Evolutionary conservation across 1,140 invertebrate species (phyloP).

Genomic region (Megalopta genalis): DNA sequence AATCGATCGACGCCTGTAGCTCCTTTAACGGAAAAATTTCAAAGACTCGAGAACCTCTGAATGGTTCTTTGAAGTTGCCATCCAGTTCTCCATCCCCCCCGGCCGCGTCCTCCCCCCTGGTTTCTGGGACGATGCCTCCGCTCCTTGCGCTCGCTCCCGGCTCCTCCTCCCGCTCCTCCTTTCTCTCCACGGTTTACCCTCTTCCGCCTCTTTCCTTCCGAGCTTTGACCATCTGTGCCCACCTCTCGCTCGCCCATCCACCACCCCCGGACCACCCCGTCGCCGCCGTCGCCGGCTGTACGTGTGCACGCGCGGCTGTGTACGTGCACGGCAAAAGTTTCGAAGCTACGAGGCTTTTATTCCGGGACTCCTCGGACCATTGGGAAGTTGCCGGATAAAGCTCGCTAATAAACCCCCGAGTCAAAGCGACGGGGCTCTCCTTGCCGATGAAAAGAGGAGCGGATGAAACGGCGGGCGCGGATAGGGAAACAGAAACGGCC

Average conservation of each 20-base stretch:
- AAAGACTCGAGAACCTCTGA: constrained; percentile 57
- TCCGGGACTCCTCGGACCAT: constrained; percentile 54
- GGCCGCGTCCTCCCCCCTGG: neutral
- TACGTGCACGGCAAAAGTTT: constrained; percentile 53
- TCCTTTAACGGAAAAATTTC: constrained; percentile 65
- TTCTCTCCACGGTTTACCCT: neutral
- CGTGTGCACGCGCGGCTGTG: too few species aligned
- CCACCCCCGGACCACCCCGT: too few species aligned
- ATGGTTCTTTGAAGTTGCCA: constrained; percentile 65
- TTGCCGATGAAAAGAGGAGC: constrained; percentile 26
- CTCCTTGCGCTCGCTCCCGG: neutral
- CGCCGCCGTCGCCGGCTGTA: too few species aligned
- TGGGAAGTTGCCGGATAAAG: constrained; percentile 64
- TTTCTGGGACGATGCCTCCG: constrained; percentile 17
- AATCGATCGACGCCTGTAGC: constrained; percentile 58
- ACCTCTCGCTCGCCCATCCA: too few species aligned
- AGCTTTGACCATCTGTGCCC: constrained; percentile 56
- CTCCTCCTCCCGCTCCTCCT: neutral
- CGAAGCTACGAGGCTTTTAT: constrained; percentile 60
- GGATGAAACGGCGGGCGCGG: neutral
- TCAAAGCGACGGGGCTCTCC: constrained; percentile 63
- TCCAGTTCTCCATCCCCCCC: constrained; percentile 28
- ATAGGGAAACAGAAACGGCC: constrained; percentile 26
- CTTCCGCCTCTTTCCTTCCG: constrained; percentile 27
- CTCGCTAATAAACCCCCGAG: constrained; percentile 66